Percentiles rank a stretch among this genome's conserved stretches.
These are phyloP conservation scores for Cynaeus angustus DNA, from an alignment of 2,888 invertebrate species.

Conservation along the genomic window DNA sequence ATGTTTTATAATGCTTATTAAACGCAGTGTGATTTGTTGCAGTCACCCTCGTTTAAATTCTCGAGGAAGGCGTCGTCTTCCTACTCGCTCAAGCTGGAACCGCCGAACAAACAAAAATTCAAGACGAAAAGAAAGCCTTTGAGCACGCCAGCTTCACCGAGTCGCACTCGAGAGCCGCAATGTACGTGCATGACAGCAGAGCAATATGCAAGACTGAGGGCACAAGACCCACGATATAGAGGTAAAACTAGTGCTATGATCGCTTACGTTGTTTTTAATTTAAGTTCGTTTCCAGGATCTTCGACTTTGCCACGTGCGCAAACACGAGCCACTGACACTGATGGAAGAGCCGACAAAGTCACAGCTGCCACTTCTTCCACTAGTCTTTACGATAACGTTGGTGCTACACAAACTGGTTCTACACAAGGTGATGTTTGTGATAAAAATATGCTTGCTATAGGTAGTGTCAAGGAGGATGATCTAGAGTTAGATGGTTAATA, in stretches of 20 bases:
- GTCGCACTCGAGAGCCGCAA: constrained; percentile 88
- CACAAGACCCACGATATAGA: constrained; percentile 88
- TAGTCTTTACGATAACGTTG: constrained; percentile 90
- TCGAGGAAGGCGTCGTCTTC: constrained; percentile 97
- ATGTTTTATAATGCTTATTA: constrained; percentile 66
- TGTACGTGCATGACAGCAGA: constrained; percentile 97
- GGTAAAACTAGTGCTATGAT: constrained; percentile 64
- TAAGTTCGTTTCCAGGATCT: constrained; percentile 75
- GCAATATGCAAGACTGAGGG: constrained; percentile 89
- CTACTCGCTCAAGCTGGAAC: constrained; percentile 95
- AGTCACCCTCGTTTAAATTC: constrained; percentile 99
- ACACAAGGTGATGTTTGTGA: constrained; percentile 65
- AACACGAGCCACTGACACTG: constrained; percentile 77
- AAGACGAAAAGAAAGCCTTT: constrained; percentile 92
- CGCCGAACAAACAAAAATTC: constrained; percentile 89
- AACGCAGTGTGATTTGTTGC: constrained; percentile 79
- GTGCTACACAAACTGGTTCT: constrained; percentile 68
- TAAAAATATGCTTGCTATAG: constrained; percentile 45
- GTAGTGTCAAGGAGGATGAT: constrained; percentile 9
- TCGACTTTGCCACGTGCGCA: constrained; percentile 89
- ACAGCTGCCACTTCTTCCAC: constrained; percentile 91
- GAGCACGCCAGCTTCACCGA: constrained; percentile 95
- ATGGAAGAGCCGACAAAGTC: constrained; percentile 80
- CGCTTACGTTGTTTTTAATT: not conserved
- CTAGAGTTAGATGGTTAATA: not conserved